Percentiles rank a stretch among this genome's conserved stretches.
These are phyloP conservation scores for Drosophila rhopaloa DNA, from an alignment of 1,140 invertebrate genomes.

Conservation along the genomic window DNA sequence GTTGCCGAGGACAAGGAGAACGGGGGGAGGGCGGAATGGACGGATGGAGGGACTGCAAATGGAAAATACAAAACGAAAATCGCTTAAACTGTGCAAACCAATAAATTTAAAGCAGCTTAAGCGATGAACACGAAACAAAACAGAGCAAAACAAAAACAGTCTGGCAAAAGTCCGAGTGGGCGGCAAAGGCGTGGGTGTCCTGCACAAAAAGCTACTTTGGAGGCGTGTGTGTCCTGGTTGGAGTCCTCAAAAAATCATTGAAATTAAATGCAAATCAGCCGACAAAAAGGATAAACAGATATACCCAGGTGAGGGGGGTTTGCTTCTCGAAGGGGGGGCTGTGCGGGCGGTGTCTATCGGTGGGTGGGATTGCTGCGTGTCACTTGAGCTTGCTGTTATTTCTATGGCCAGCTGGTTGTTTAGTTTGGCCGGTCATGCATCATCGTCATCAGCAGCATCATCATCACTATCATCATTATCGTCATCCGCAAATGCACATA, in stretches of 20 bases:
- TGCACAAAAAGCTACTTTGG: conserved; percentile 39
- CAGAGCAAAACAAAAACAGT: conserved; percentile 29
- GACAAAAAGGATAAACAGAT: conserved; percentile 45
- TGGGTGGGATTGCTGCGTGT: conserved; percentile 1
- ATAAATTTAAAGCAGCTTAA: conserved; percentile 82
- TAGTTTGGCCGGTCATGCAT: conserved; percentile 47
- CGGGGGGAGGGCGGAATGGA: background rate
- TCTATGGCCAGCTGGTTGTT: conserved; percentile 39
- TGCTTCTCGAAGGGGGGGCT: background rate
- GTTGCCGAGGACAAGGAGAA: conserved; percentile 2
- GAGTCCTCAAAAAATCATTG: conserved; percentile 62
- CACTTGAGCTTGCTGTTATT: conserved; percentile 39
- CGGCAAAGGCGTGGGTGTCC: background rate
- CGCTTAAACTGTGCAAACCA: conserved; percentile 80
- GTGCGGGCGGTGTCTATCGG: conserved; percentile 2
- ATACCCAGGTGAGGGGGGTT: conserved; percentile 5
- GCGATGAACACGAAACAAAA: conserved; percentile 45
- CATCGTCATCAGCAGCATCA: conserved; percentile 23
- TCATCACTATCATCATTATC: conserved; percentile 3
- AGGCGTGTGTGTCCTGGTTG: conserved; percentile 3
- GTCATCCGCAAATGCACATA: conserved; percentile 28
- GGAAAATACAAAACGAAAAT: conserved; percentile 69
- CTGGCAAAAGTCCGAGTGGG: conserved; percentile 12
- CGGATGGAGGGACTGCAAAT: conserved; percentile 28
- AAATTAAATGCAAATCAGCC: conserved; percentile 79